Percentiles rank a stretch among this genome's conserved stretches.
Evolutionary conservation across 2,113 vertebrate genomes (phyloP).

Genomic region (Mesitornis unicolor): DNA sequence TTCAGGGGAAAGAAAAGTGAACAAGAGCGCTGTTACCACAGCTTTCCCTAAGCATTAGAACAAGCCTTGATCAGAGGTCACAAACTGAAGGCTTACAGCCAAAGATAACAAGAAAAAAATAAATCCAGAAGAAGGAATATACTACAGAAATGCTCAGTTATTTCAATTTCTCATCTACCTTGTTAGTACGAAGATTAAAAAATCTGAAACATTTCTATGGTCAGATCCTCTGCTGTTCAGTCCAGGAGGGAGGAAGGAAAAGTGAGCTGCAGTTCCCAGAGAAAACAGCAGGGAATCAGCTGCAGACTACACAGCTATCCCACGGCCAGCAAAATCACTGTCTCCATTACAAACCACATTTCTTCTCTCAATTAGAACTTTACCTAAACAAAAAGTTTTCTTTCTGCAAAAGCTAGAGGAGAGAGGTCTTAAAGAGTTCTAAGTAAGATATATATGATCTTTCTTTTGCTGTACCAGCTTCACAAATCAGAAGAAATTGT

Average conservation of each 20-base stretch:
- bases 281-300: background rate
- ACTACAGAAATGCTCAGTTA: background rate
- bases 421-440: background rate
- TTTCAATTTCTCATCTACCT: background rate
- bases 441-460: background rate
- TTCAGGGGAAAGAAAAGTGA: background rate
- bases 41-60: background rate
- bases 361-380: background rate
- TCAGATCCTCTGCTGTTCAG: background rate
- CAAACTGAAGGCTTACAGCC: background rate
- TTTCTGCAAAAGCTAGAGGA: background rate
- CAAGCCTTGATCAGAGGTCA: background rate
- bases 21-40: background rate
- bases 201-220: background rate
- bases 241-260: background rate
- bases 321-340: background rate
- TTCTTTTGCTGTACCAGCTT: background rate
- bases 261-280: background rate
- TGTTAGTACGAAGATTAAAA: background rate
- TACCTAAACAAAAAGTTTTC: background rate
- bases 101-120: background rate
- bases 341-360: background rate
- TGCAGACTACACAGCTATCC: background rate
- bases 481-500: background rate
- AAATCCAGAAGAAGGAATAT: background rate